Evolutionary conservation across 2,888 invertebrate genomes (phyloP).

Genomic region (Pharmacophagus antenor): DNA sequence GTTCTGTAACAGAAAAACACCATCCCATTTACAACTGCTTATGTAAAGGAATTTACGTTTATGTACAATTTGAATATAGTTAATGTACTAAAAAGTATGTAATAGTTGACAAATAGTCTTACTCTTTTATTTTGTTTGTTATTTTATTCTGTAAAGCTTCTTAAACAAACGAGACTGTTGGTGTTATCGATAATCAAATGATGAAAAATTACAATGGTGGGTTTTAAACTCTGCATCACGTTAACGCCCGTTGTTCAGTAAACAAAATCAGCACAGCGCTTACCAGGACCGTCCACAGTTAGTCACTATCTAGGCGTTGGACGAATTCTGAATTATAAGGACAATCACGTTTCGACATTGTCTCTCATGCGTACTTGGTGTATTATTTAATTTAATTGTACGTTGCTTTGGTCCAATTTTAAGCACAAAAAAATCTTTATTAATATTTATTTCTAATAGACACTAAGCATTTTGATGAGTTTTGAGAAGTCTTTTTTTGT

Average conservation of each 20-base stretch:
- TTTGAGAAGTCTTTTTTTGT: too few species aligned
- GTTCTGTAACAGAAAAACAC: too few species aligned
- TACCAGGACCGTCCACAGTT: constrained; percentile 63
- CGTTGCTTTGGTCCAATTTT: background rate
- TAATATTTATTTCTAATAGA: too few species aligned
- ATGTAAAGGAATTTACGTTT: too few species aligned
- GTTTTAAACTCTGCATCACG: background rate
- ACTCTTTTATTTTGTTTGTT: background rate
- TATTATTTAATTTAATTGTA: background rate
- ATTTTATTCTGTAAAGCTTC: background rate
- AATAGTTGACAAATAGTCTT: background rate
- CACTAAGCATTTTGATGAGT: too few species aligned
- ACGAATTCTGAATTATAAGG: constrained; percentile 7
- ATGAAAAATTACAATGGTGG: background rate
- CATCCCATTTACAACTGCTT: too few species aligned
- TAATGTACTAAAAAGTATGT: too few species aligned
- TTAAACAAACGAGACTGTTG: too few species aligned
- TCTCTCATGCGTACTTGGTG: constrained; percentile 13
- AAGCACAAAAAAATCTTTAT: background rate
- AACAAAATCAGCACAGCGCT: constrained; percentile 54
- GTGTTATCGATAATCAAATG: background rate
- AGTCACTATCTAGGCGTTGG: constrained; percentile 5
- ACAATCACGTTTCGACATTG: constrained; percentile 2
- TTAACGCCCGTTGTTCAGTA: constrained; percentile 35
- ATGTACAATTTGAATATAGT: too few species aligned